These are phyloP conservation scores for Pyrocoelia pectoralis DNA, from an alignment of 2,888 invertebrate species.

Conservation along the genomic window DNA sequence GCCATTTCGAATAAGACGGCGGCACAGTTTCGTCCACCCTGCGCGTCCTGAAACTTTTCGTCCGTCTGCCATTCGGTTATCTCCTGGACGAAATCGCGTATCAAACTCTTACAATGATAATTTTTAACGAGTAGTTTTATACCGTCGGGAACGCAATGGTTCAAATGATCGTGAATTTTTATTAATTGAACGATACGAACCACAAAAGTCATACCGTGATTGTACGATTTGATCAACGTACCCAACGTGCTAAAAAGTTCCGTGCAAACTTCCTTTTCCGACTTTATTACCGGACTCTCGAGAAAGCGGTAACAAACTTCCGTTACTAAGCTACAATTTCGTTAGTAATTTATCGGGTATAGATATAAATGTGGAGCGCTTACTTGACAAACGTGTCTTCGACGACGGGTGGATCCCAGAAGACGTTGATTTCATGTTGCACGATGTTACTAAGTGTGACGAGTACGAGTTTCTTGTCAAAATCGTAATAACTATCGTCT, in stretches of 20 bases:
- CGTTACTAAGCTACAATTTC: conserved; percentile 67
- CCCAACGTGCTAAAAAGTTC: conserved; percentile 83
- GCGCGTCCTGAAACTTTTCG: conserved; percentile 61
- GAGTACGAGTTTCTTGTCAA: conserved; percentile 65
- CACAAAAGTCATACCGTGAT: conserved; percentile 81
- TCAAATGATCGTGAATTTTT: conserved; percentile 78
- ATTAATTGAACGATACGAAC: conserved; percentile 77
- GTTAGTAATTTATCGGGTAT: too few species aligned
- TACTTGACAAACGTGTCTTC: conserved; percentile 80
- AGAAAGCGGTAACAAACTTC: conserved; percentile 79
- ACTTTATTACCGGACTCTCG: conserved; percentile 68
- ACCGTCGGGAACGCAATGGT: conserved; percentile 72
- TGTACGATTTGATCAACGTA: conserved; percentile 80
- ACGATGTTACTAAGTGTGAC: conserved; percentile 64
- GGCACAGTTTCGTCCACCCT: conserved; percentile 52
- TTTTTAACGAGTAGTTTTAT: conserved; percentile 74
- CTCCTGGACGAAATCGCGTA: conserved; percentile 77
- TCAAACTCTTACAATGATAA: conserved; percentile 72
- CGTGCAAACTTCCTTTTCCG: conserved; percentile 70
- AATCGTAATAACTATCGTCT: conserved; percentile 71
- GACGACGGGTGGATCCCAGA: conserved; percentile 85
- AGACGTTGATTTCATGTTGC: conserved; percentile 64
- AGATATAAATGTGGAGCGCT: conserved; percentile 78
- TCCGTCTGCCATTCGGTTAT: conserved; percentile 73
- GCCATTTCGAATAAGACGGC: conserved; percentile 53